Conservation (phyloP, 2,113 vertebrate genomes). For the Gadus macrocephalus region DNA sequence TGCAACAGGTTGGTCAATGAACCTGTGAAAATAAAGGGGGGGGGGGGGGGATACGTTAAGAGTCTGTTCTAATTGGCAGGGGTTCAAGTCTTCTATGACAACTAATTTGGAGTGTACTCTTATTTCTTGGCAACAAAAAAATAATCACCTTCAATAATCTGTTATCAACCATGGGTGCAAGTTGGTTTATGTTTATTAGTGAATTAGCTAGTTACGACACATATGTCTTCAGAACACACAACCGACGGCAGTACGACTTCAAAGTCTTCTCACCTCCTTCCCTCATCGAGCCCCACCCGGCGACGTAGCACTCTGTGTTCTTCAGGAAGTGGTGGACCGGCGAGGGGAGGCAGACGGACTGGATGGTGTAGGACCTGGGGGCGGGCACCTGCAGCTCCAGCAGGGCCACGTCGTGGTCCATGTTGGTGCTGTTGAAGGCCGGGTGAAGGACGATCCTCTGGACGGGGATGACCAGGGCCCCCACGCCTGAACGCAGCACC, state of each 20-base stretch:
- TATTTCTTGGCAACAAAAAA: no score
- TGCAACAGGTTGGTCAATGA: slow-evolving; percentile 80
- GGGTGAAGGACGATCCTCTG: slow-evolving; percentile 83
- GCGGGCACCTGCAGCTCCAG: slow-evolving; percentile 77
- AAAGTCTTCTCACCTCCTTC: slow-evolving; percentile 65
- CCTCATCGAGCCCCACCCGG: slow-evolving; percentile 86
- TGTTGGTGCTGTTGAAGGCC: slow-evolving; percentile 83
- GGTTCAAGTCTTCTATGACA: no score
- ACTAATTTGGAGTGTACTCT: no score
- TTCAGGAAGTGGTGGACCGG: slow-evolving; percentile 71
- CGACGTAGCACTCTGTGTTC: slow-evolving; percentile 82
- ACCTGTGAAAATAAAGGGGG: slow-evolving; percentile 61
- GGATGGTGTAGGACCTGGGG: slow-evolving; percentile 76
- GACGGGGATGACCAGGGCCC: slow-evolving; percentile 79
- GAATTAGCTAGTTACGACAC: no score
- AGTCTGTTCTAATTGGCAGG: not conserved
- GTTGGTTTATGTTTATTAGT: no score
- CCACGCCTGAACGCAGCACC: slow-evolving; percentile 72
- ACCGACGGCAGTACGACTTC: no score
- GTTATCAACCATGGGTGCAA: no score
- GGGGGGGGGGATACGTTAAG: not conserved
- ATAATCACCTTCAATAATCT: no score
- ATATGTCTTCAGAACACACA: no score
- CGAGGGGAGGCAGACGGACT: slow-evolving; percentile 84
- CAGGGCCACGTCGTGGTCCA: slow-evolving; percentile 88